A percentile compares a stretch with the other conserved stretches of the same genome.
Evolutionary conservation across 2,113 vertebrate species (phyloP).

Genomic region (Cochlearius cochlearius): DNA sequence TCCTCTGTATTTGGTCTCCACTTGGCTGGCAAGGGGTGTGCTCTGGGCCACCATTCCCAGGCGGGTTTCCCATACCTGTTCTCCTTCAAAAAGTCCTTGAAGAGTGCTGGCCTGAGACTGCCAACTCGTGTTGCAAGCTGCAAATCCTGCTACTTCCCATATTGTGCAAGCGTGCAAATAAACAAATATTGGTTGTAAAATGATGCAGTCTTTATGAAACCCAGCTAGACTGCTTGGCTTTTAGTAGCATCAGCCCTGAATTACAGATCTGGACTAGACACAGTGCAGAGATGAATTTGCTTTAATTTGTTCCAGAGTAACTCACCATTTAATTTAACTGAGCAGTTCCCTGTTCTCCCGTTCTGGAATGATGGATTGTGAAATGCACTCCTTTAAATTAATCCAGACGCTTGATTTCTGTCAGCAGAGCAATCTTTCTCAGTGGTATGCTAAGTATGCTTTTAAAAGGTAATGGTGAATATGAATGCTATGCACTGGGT

Average conservation of each 20-base stretch:
- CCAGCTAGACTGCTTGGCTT: not conserved
- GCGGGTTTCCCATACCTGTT: not conserved
- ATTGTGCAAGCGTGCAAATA: not conserved
- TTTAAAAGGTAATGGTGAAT: conserved; percentile 51
- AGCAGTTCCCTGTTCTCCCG: conserved; percentile 42
- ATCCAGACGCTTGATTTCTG: conserved; percentile 37
- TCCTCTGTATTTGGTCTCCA: not conserved
- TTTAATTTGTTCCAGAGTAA: conserved; percentile 58
- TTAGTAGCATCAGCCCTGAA: not conserved
- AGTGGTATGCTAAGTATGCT: conserved; percentile 40
- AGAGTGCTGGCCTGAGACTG: not conserved
- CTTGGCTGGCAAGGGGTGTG: not conserved
- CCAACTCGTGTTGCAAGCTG: not conserved
- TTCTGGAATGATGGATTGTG: conserved; percentile 49
- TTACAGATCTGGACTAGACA: not conserved
- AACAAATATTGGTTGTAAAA: not conserved
- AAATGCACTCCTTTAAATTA: conserved; percentile 53
- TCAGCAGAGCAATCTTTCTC: conserved; percentile 29
- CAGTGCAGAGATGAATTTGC: conserved; percentile 20
- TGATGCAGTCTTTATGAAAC: not conserved
- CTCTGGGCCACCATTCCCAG: not conserved
- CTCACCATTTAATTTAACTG: conserved; percentile 46
- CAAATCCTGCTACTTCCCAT: not conserved
- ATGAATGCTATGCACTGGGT: conserved; percentile 31
- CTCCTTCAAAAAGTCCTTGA: not conserved